phyloP scores from a whole-genome alignment of 1,140 invertebrate genomes.

The Nasonia vitripennis region DNA sequence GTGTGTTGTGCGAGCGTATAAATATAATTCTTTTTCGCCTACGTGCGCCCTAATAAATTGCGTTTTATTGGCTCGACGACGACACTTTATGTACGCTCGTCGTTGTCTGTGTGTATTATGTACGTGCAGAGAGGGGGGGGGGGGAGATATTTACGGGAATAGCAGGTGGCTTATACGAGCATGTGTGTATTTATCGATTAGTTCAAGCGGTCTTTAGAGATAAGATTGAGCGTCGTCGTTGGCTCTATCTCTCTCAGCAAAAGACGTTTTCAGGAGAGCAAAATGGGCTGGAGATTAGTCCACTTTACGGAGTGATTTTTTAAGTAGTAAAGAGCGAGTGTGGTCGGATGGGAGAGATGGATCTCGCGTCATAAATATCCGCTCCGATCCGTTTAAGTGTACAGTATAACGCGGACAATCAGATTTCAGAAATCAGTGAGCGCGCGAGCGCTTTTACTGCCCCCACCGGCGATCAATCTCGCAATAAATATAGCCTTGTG shows the following conservation, averaged over 20 bases:
- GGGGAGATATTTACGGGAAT: too few relatives aligned
- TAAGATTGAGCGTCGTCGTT: constrained; percentile 11
- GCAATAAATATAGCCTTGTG: too few relatives aligned
- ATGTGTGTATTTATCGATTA: neutral
- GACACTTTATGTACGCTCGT: constrained; percentile 15
- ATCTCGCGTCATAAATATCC: neutral
- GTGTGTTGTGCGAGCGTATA: neutral
- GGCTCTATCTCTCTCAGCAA: neutral
- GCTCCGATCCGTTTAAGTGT: neutral
- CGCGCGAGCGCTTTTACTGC: too few relatives aligned
- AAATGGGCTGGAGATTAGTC: too few relatives aligned
- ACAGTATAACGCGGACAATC: constrained; percentile 19
- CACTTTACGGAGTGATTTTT: neutral
- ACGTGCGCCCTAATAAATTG: constrained; percentile 38
- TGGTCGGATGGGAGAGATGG: neutral
- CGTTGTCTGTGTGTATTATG: too few relatives aligned
- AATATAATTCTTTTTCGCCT: neutral
- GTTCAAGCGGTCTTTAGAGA: neutral
- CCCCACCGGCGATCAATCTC: too few relatives aligned
- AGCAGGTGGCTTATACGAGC: neutral
- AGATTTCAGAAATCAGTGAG: neutral
- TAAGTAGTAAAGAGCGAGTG: neutral
- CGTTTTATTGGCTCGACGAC: constrained; percentile 13
- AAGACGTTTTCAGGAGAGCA: neutral
- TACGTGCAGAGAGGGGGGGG: neutral